Evolutionary conservation across 2,113 vertebrate species (phyloP), one percentile per base, ranked within the genome.

Genomic region (Notarius quadriscutis): DNA sequence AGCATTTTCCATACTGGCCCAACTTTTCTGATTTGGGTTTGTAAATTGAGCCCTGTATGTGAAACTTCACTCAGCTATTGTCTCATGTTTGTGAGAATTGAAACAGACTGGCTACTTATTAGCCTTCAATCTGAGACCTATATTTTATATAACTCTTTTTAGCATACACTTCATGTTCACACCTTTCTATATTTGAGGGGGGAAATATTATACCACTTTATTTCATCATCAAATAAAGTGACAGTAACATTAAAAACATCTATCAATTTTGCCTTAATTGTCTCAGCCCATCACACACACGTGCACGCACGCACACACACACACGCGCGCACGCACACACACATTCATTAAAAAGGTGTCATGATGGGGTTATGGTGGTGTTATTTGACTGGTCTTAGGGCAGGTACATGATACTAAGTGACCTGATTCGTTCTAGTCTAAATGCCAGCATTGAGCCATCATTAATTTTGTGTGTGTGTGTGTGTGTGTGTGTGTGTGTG

Each of bases 351-450:
- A 83, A 83, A 77, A 69, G 50, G 72, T 78, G 81, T 78, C 71
- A 75, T 34, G 74, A 77, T 50, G 60, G 50, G 72, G 86, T 78
- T 67, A 77, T 87, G 58, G 51, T 84, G 81, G 62, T 84, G 81
- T 77, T 75, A 84, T 84, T 75, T 69, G 81, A 87, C 81, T 65
- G 72, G 86, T 75, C 71, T 83, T 77, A 63, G 48, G 81, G 51
- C 72, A 84, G 81, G 86, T 84, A 87, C 86, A 87, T 84, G 81
- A 69, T 84, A 84, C 60, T 78, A 84, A 84, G 63, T 87, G 86
- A 87, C 86, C 71, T 48, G 60, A 84, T 84, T 84, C 81, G 8
- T 74, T 84, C 86, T 74, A 51, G 72, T 87, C 51, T 78, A 87
- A 87, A 87, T 87, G 86, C 81, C 86, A 87, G 72, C 81, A 69